Conservation (phyloP, 2,888 invertebrate species). For the Rhamnusium bicolor region DNA sequence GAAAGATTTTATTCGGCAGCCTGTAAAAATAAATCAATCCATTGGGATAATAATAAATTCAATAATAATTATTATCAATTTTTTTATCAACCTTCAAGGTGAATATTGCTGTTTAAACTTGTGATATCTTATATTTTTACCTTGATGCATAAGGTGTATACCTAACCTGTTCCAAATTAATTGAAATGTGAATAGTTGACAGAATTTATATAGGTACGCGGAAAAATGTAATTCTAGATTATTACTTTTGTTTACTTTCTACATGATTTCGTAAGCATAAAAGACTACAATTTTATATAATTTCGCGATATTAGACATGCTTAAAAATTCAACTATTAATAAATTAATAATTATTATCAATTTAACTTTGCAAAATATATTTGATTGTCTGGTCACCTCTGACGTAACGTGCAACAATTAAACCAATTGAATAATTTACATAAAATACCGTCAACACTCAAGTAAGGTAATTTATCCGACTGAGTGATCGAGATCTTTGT, state of each 20-base stretch:
- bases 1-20: not conserved
- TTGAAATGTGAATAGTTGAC: too few species aligned
- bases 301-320: not conserved
- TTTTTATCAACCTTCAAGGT: not conserved
- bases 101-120: not conserved
- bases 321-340: not conserved
- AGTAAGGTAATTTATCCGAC: not conserved
- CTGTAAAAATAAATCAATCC: too few species aligned
- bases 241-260: not conserved
- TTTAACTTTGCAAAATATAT: not conserved
- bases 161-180: too few species aligned
- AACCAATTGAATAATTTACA: conserved; percentile 19
- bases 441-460: not conserved
- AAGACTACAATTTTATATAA: too few species aligned
- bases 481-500: not conserved
- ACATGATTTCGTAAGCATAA: not conserved
- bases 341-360: not conserved
- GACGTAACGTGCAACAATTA: conserved; percentile 6
- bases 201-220: too few species aligned
- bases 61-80: too few species aligned
- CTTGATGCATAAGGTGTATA: too few species aligned
- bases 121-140: not conserved
- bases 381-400: not conserved
- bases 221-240: not conserved
- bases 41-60: too few species aligned